Base-by-base conservation (phyloP, 2,888 invertebrate species). In the Petrophora chlorosata region DNA sequence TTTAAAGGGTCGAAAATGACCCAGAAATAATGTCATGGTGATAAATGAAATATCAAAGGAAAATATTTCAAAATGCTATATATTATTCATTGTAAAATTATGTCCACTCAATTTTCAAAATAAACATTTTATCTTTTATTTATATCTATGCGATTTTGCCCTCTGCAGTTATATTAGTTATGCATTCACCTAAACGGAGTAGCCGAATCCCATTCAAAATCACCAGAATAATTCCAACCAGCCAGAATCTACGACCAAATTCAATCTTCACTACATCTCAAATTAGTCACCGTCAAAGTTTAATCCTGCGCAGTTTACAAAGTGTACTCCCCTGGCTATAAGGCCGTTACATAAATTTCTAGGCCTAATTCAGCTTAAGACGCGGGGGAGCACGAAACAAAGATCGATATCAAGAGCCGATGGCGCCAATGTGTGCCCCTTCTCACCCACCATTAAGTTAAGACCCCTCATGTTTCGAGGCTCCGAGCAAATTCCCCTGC, bases 391-490 rank as follows among this genome's bases (percentile, higher is more conserved):
- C 81, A 44, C 43, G 43, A 43, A 49, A 50, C 49, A 79, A 79
- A 89, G 87, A 89, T 89, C 88, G 85, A 88, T 88, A 88, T 85
- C 84, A 79, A 82, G 77, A 79, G 81, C 77, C 77, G 71, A 75
- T 80, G 80, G 82, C 83, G 82, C 79, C 80, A 76, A 79, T 84
- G 82, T 81, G 78, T 79, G 77, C 80, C 82, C 81, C 83, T 75
- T 73, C 65, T 64, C 71, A 63, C 63, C 63, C 56, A 55, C 84
- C 85, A 80, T 70, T 73, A 53, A 63, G 70, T 44, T 44, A 42
- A 66, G 87, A 78, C 63, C 85, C 73, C 74, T 74, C 70, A 64
- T 68, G 74, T 76, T 78, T 66, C 68, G 67, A 68, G 72, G 74
- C 75, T 78, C 66, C 68, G 67, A 68, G 72, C 66, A 60, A 69